Base-by-base conservation (phyloP, 2,888 invertebrate species). In the Hydrotaea diabolus region DNA sequence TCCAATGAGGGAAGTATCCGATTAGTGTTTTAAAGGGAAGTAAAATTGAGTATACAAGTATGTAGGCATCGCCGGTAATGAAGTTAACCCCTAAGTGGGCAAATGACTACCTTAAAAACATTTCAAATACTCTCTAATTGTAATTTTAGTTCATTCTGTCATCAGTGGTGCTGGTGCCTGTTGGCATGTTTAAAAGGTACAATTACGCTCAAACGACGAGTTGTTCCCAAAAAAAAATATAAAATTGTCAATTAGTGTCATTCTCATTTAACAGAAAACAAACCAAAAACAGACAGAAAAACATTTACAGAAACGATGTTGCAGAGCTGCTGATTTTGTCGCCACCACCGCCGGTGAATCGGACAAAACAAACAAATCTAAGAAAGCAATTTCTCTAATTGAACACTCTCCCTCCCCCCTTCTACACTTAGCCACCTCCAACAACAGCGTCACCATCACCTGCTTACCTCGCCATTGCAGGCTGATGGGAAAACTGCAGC, bases 161-260 rank as follows among this genome's bases (percentile, higher is more conserved):
- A 59, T 21, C 57, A 9, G 0, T 57, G 57, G 11, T 57, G 9
- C 23, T 23, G 23, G 43, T 77, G 57, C 23, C 53, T 5, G 49
- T 72, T 36, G 23, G 9, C 23, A 46, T 9, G 7, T 43, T 13
- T 7, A 19, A 57, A 2, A 8, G 1, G 7, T 7, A 31, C 57
- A 57, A 21, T 4, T 21, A 21, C 21, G 3, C 2, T 13, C 43
- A 21, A 66, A 69, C 39, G 11, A 39, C 39, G 43, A 23, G 59
- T 59, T 46, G 5, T 57, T 53, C 23, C 49, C 3, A 64, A 21
- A 75, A 78, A n/a, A n/a, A n/a, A n/a, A n/a, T n/a, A n/a, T n/a
- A n/a, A n/a, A 83, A 75, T 64, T 74, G 71, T 76, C 82, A 82
- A 79, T 79, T 79, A 79, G 76, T 79, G 82, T 79, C 76, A n/a